Base-by-base conservation (phyloP, 2,888 invertebrate species). In the Neoscelio sp. region DNA sequence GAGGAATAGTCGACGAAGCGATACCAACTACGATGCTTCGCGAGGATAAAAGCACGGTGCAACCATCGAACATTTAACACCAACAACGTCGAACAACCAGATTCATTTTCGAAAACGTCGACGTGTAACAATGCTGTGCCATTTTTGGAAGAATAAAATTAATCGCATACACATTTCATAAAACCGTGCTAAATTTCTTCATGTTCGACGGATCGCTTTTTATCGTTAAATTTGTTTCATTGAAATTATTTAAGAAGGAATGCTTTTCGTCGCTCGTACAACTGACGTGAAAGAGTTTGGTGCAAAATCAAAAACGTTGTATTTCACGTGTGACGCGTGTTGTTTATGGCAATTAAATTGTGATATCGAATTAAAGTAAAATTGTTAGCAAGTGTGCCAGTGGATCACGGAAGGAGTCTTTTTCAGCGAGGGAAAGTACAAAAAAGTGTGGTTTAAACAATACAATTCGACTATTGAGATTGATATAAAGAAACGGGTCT, bases 361-460 rank as follows among this genome's bases (percentile, higher is more conserved):
- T 30, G 17, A 42, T 26, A 64, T 48, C 26, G 44, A 76, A 65
- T 64, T 50, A 58, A 65, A 62, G 28, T 70, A 62, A 50, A 74
- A 58, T 62, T 65, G 73, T 77, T 71, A 46, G 28, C 54, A 73
- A 78, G 68, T 75, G 80, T 81, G 78, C 78, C 78, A 81, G 76
- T 81, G 78, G 77, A 80, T 80, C 80, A 78, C 74, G 65, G 74
- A 80, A 65, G 58, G 17, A 56, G 38, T 54, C 62, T 78, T 74
- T 60, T 71, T 75, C 70, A 71, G 13, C 78, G 65, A 80, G 75
- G 78, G 76, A 80, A 80, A 78, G 74, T 75, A 78, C 40, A 75
- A 80, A 80, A 80, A 75, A 73, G 60, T 52, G 60, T 44, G 58
- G 35, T 58, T 56, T 54, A 64, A 52, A 46, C 42, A 74, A 46